Evolutionary conservation across 2,888 invertebrate species (phyloP), one percentile per base, ranked within the genome.

Genomic region (Coleophora deauratella): DNA sequence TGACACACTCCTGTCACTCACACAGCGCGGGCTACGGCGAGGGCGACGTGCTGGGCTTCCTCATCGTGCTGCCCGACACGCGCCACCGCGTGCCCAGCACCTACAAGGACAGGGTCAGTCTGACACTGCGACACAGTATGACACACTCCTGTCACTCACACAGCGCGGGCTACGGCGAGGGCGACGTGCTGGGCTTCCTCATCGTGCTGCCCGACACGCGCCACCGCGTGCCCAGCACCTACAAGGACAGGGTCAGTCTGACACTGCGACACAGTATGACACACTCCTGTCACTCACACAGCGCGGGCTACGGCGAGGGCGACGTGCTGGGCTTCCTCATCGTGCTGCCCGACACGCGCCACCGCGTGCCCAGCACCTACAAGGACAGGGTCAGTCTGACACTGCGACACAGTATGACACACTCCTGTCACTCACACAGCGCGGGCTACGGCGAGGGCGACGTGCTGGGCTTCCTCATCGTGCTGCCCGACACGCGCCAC

Each of bases 251-350:
- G 79, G 98, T 98, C 65, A 87, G 87, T 70, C 10, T 9, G 28
- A 28, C n/a, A n/a, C n/a, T n/a, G n/a, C n/a, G n/a, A n/a, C n/a
- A n/a, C n/a, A n/a, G n/a, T n/a, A n/a, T n/a, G n/a, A n/a, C n/a
- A n/a, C n/a, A n/a, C n/a, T n/a, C 62, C 70, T 81, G n/a, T 92
- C 51, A 95, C 97, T 0, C 97, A 94, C 62, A n/a, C n/a, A n/a
- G n/a, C n/a, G n/a, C 81, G n/a, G 90, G 91, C 0, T 99, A 95
- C 73, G 91, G 91, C 0, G 94, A 96, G 74, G 97, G 97, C 2
- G 99, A 99, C 76, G 93, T 93, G 0, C 76, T 99, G 7, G 99
- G 99, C 2, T 95, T 98, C 72, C 88, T 97, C 42, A 93, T 99
- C 51, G 80, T 92, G 43, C 72, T 99, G 55, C 94, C 94, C 0